Percentiles rank a stretch among this genome's conserved stretches.
Evolutionary conservation across 1,140 invertebrate genomes (phyloP).

Genomic region (Ylistrum balloti): DNA sequence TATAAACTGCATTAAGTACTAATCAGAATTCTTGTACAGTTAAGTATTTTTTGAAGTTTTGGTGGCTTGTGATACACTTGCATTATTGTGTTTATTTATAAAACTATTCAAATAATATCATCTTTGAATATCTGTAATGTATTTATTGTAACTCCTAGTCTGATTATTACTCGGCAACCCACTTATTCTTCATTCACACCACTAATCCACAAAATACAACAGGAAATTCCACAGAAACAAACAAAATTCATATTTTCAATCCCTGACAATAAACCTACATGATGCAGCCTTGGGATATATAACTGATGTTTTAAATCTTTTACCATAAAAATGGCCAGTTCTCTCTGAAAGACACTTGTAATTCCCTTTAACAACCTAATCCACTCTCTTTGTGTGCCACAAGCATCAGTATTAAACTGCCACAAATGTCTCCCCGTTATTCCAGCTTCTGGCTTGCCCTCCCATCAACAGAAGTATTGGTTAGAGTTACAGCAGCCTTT

Average conservation of each 20-base stretch:
- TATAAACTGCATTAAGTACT: background rate
- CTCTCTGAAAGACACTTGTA: background rate
- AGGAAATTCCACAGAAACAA: too few species aligned
- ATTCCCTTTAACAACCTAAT: background rate
- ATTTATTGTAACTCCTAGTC: too few species aligned
- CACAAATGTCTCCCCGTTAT: background rate
- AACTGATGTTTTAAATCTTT: too few species aligned
- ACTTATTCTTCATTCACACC: too few species aligned
- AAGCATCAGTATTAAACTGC: constrained; percentile 6
- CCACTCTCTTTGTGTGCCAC: background rate
- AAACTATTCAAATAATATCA: background rate
- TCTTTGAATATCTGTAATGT: background rate
- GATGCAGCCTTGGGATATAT: too few species aligned
- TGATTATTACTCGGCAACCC: too few species aligned
- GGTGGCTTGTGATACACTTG: background rate
- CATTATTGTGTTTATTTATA: background rate
- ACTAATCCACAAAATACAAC: too few species aligned
- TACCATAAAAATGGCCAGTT: background rate
- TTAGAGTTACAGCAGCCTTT: background rate
- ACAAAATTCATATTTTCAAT: too few species aligned
- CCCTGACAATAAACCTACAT: too few species aligned
- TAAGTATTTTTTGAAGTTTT: constrained; percentile 10
- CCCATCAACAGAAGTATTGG: background rate
- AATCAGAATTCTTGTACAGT: background rate
- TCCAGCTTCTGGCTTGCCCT: background rate